Conservation (phyloP, 2,797 vertebrate genomes). For the Sciurus vulgaris region DNA sequence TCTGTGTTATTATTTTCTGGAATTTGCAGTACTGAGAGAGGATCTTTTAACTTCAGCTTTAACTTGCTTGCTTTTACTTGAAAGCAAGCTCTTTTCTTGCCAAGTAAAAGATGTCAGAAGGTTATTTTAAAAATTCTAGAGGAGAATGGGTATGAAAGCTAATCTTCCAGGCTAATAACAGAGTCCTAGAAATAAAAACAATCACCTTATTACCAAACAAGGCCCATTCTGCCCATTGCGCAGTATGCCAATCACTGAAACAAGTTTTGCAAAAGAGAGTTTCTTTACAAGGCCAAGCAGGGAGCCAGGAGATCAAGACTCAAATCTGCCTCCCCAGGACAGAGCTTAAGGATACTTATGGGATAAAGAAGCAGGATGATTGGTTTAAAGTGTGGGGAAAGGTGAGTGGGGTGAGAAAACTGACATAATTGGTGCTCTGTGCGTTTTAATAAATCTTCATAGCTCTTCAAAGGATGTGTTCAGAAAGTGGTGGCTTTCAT, state of each 20-base stretch:
- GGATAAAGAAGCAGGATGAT: background rate
- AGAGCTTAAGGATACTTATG: background rate
- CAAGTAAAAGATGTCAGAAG: conserved; percentile 34
- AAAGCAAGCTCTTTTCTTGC: conserved; percentile 43
- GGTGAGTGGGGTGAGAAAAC: background rate
- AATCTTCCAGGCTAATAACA: conserved; percentile 22
- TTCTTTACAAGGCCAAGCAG: background rate
- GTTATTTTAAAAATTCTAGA: conserved; percentile 22
- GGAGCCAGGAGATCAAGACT: background rate
- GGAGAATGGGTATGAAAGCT: background rate
- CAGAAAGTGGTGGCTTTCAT: background rate
- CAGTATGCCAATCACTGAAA: background rate
- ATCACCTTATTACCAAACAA: background rate
- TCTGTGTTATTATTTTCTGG: conserved; percentile 46
- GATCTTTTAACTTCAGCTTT: conserved; percentile 40
- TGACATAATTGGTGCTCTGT: background rate
- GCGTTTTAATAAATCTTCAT: background rate
- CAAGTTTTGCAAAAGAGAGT: background rate
- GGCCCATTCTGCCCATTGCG: background rate
- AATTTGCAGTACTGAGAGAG: background rate
- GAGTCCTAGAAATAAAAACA: conserved; percentile 28
- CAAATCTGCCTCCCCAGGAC: background rate
- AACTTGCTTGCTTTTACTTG: conserved; percentile 39
- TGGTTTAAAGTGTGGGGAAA: background rate
- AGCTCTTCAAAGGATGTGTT: background rate